Conservation (phyloP, 2,888 invertebrate species). For the Corbicula japonica region DNA sequence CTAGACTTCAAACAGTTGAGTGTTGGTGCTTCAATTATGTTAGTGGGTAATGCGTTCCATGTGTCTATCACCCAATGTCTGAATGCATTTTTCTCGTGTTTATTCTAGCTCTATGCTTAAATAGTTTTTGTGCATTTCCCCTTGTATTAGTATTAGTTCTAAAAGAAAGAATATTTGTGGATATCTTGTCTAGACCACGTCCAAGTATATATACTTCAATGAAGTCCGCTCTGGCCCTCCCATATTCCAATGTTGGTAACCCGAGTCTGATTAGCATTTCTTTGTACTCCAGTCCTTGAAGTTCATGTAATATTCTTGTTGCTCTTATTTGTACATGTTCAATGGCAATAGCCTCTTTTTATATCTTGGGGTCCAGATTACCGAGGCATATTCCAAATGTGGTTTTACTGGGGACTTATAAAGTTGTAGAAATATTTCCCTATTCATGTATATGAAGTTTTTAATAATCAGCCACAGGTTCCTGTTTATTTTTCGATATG, state of each 20-base stretch:
- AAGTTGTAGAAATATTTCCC: no score
- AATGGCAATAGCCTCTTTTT: slow-evolving; percentile 17
- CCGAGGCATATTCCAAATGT: no score
- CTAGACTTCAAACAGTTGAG: slow-evolving; percentile 4
- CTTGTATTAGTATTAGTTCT: neutral
- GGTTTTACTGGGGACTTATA: no score
- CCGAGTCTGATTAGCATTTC: slow-evolving; percentile 8
- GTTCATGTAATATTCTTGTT: slow-evolving; percentile 18
- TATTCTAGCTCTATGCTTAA: neutral
- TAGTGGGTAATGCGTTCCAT: neutral
- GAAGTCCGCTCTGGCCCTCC: slow-evolving; percentile 13
- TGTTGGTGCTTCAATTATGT: neutral
- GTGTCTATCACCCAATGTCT: neutral
- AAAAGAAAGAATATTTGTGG: neutral
- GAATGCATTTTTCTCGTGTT: neutral
- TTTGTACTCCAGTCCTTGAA: slow-evolving; percentile 4
- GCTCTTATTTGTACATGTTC: slow-evolving; percentile 42
- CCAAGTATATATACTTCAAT: slow-evolving; percentile 22
- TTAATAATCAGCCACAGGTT: no score
- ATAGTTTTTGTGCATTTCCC: neutral
- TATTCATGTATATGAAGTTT: no score
- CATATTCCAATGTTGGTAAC: slow-evolving; percentile 17
- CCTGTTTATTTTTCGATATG: no score
- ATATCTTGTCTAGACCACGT: slow-evolving; percentile 8
- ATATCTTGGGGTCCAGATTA: no score